These are phyloP conservation scores for Thryonomys swinderianus DNA, from an alignment of 2,113 vertebrate genomes.

Conservation along the genomic window DNA sequence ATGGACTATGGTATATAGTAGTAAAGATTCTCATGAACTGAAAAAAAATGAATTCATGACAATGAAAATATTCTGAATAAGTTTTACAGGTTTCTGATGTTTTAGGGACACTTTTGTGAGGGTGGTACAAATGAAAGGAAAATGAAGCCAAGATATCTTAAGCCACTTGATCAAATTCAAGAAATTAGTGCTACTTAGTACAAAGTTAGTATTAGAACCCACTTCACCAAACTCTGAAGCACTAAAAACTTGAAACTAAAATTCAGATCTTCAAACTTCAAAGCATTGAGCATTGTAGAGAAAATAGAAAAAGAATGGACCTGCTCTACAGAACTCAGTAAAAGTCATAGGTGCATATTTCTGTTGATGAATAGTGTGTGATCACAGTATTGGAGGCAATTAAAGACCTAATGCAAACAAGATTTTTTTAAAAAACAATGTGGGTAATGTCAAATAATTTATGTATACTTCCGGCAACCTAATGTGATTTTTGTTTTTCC, in stretches of 20 bases:
- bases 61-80: not conserved
- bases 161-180: conserved; percentile 30
- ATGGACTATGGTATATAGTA: not conserved
- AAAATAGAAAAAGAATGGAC: conserved; percentile 7
- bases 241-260: not conserved
- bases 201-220: not conserved
- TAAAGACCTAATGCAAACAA: not conserved
- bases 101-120: conserved; percentile 69
- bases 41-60: not conserved
- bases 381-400: not conserved
- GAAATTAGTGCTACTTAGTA: conserved; percentile 10
- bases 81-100: conserved; percentile 78
- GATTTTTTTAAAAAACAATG: not conserved
- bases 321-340: conserved; percentile 8
- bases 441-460: conserved; percentile 26
- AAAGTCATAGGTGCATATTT: conserved; percentile 27
- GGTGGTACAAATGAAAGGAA: not conserved
- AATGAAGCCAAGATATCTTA: conserved; percentile 1
- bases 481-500: not conserved
- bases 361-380: not conserved
- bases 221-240: conserved; percentile 5
- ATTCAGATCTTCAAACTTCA: not conserved
- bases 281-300: not conserved
- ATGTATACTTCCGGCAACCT: not conserved
- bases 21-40: not conserved